Evolutionary conservation across 2,113 vertebrate species (phyloP), one percentile per base, ranked within the genome.

Genomic region (Corvus moneduloides): DNA sequence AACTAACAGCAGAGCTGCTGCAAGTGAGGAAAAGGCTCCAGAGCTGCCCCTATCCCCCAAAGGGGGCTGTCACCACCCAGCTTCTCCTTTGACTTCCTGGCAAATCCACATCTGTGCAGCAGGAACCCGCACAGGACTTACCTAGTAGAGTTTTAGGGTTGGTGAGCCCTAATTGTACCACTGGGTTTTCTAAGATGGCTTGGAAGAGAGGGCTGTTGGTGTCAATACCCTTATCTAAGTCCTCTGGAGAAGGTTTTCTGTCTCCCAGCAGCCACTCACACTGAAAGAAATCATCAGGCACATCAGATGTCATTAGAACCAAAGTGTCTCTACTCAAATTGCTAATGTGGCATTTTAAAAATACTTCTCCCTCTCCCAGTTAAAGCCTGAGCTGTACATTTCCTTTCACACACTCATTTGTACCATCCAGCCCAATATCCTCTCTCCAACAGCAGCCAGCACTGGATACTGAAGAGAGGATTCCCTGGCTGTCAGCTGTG

Each of bases 251-350:
- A 30, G 99, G 99, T 95, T 99, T 99, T 92, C 99, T 98, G 98
- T 99, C 99, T 64, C 99, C 99, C 93, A 99, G 98, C 96, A 99
- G 97, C 99, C 99, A 99, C 93, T 99, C 99, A 14, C 99, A 99
- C 99, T 99, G 95, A 43, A 93, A 95, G 51, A 94, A 61, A 96
- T 26, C 82, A 94, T 59, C 87, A 87, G 49, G 67, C 37, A 90
- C 10, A 35, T 44, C 14, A 89, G 24, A 37, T 43, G 21, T n/a
- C 28, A 78, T 20, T 3, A 23, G 22, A 71, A 49, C 4, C 13
- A 33, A 48, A 58, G 49, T 1, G 4, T 11, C 52, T 74, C 74
- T 22, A 12, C 56, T 67, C 55, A 49, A 14, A 89, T 16, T 52
- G 78, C 46, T 33, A n/a, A 55, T 4, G 32, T 5, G 10, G 44